Conservation (phyloP, 2,797 vertebrate genomes). For the Chelon labrosus region DNA sequence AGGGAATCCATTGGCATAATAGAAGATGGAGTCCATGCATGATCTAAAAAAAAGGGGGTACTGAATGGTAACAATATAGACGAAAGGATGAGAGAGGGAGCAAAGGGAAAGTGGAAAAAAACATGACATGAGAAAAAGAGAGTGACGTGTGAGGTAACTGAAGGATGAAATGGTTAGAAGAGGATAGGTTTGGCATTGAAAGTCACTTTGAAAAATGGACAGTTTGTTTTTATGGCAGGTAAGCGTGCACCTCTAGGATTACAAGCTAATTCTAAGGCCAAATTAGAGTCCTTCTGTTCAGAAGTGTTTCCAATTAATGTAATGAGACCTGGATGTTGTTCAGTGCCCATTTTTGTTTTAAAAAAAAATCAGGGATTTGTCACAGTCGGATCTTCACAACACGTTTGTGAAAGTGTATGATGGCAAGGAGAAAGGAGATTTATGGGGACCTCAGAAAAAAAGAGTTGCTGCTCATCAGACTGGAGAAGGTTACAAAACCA, state of each 20-base stretch:
- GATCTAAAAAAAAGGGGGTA: constrained; percentile 24
- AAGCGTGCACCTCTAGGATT: background rate
- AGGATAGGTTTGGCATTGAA: background rate
- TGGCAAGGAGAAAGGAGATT: too few species aligned
- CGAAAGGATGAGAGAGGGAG: constrained; percentile 4
- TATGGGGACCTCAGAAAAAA: too few species aligned
- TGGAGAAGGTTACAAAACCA: too few species aligned
- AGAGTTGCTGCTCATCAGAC: too few species aligned
- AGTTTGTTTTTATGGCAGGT: constrained; percentile 15
- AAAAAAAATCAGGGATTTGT: too few species aligned
- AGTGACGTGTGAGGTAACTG: background rate
- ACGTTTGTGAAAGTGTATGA: too few species aligned
- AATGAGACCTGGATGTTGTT: too few species aligned
- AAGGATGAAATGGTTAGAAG: background rate
- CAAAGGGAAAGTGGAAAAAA: background rate
- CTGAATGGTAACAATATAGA: constrained; percentile 34
- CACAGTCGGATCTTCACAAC: too few species aligned
- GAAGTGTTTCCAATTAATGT: too few species aligned
- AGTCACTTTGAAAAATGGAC: constrained; percentile 33
- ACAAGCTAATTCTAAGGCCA: too few species aligned
- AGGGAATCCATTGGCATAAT: constrained; percentile 51
- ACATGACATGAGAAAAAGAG: background rate
- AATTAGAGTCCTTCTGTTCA: too few species aligned
- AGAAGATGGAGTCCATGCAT: constrained; percentile 43
- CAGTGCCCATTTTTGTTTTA: too few species aligned